phyloP scores from a whole-genome alignment of 2,797 vertebrate species.

The Xyrichtys novacula region DNA sequence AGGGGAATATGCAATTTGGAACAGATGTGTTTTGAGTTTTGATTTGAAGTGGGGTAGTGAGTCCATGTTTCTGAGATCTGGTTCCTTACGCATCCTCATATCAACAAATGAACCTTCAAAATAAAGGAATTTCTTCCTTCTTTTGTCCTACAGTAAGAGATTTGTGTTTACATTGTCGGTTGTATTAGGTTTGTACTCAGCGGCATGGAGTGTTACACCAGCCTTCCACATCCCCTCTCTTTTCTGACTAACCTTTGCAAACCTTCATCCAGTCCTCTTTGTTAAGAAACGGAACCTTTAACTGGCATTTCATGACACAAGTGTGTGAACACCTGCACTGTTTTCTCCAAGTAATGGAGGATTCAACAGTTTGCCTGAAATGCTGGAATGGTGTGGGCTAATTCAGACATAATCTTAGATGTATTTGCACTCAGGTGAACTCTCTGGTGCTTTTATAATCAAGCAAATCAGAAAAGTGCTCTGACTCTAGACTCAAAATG shows the following conservation, averaged over 20 bases:
- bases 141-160: conserved; percentile 1
- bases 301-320: background rate
- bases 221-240: background rate
- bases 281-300: too few species aligned
- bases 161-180: background rate
- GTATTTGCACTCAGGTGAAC: background rate
- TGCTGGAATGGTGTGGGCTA: background rate
- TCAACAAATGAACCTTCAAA: background rate
- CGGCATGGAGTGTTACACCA: background rate
- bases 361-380: background rate
- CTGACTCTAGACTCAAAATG: background rate
- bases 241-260: background rate
- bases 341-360: background rate
- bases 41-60: too few species aligned
- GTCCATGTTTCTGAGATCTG: too few species aligned
- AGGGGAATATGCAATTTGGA: too few species aligned
- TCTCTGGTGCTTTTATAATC: background rate
- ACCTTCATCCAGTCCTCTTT: background rate
- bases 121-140: background rate
- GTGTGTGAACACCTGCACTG: background rate
- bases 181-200: background rate
- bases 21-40: too few species aligned
- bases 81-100: background rate
- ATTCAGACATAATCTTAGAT: background rate
- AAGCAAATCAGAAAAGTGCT: background rate